Base-by-base conservation (phyloP, 2,888 invertebrate species). In the Merodon equestris region DNA sequence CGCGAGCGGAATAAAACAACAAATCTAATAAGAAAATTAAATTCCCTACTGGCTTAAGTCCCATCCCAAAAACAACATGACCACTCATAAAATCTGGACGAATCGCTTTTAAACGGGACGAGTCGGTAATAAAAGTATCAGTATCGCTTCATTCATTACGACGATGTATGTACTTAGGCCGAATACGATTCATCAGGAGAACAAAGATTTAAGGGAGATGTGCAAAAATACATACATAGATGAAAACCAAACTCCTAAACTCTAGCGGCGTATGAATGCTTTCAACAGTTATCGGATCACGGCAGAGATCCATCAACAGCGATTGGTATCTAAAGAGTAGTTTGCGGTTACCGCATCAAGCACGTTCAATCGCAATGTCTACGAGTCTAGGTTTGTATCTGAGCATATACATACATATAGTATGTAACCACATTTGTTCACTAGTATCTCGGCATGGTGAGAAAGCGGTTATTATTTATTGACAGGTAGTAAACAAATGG, bases 381-480 rank as follows among this genome's bases (percentile, higher is more conserved):
- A 27, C 3, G 27, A n/a, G n/a, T n/a, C n/a, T n/a, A n/a, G n/a
- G n/a, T n/a, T n/a, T 27, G 27, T 27, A 27, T 27, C 27, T 27
- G 27, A 27, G 27, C 27, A 27, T 7, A 7, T 27, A 27, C 27
- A n/a, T n/a, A n/a, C n/a, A n/a, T n/a, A n/a, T n/a, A n/a, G n/a
- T n/a, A n/a, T n/a, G n/a, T n/a, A n/a, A n/a, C n/a, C n/a, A n/a
- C n/a, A n/a, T n/a, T n/a, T n/a, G n/a, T n/a, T n/a, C n/a, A n/a
- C n/a, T 27, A n/a, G 68, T 34, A 60, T 47, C 45, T 40, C 9
- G 9, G n/a, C 19, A 53, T 45, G 60, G 60, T 60, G 70, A 71
- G 70, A 76, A 76, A 76, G 66, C 76, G 66, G 56, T 71, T 66
- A 66, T 66, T 61, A 60, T 76, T 76, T 66, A 76, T 61, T 71